These are phyloP conservation scores for Syngnathoides biaculeatus DNA, from an alignment of 2,113 vertebrate genomes.

Conservation along the genomic window DNA sequence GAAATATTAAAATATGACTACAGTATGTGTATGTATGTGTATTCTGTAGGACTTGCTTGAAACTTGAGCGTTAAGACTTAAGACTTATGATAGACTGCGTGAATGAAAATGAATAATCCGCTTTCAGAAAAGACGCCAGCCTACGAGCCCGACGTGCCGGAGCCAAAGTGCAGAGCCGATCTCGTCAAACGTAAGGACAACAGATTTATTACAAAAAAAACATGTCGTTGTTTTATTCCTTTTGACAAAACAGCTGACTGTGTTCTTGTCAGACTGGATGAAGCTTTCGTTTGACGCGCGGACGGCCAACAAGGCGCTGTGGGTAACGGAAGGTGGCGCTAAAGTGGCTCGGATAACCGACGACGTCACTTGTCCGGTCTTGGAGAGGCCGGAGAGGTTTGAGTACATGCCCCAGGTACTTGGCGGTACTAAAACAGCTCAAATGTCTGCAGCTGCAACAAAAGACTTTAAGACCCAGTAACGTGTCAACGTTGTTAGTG, in stretches of 20 bases:
- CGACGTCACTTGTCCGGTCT: constrained; percentile 54
- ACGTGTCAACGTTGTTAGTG: background rate
- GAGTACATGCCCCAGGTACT: constrained; percentile 67
- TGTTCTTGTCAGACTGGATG: constrained; percentile 52
- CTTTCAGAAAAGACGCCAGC: constrained; percentile 46
- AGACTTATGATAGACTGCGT: too few species aligned
- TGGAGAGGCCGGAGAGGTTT: constrained; percentile 64
- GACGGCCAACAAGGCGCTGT: constrained; percentile 67
- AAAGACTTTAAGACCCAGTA: constrained; percentile 6
- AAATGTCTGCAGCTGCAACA: background rate
- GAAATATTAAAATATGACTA: too few species aligned
- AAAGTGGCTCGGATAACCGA: constrained; percentile 63
- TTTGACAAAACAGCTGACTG: too few species aligned
- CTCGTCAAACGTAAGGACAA: constrained; percentile 60
- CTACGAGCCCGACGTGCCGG: constrained; percentile 59
- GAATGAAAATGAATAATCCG: too few species aligned
- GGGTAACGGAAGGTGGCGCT: constrained; percentile 55
- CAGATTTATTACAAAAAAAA: too few species aligned
- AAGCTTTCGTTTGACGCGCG: constrained; percentile 59
- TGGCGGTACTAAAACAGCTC: background rate
- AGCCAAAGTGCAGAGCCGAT: constrained; percentile 62
- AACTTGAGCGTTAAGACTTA: too few species aligned
- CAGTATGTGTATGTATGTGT: too few species aligned
- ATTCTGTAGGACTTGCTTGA: too few species aligned
- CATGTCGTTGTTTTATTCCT: too few species aligned